A percentile compares a stretch with the other conserved stretches of the same genome.
These are phyloP conservation scores for Pseudopipra pipra DNA, from an alignment of 2,113 vertebrate species.

Conservation along the genomic window DNA sequence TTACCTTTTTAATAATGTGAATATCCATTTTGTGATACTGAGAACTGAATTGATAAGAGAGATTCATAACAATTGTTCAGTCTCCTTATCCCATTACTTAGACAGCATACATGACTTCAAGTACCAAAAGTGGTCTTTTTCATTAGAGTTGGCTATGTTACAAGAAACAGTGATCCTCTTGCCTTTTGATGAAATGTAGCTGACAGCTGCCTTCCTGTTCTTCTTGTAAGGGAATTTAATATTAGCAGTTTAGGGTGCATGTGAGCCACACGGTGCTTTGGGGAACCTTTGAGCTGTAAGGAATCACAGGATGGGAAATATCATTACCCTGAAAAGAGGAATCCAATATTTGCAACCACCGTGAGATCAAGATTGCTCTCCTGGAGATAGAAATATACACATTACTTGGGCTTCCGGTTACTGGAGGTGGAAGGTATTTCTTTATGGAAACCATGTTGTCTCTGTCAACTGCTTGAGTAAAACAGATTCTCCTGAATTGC, in stretches of 20 bases:
- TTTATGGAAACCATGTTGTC: not conserved
- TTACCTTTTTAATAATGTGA: not conserved
- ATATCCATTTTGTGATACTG: not conserved
- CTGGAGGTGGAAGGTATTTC: not conserved
- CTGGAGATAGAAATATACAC: not conserved
- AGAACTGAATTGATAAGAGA: not conserved
- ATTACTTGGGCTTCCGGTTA: not conserved
- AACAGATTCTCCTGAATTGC: not conserved
- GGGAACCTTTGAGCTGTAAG: not conserved
- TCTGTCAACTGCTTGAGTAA: not conserved
- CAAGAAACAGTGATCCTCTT: not conserved
- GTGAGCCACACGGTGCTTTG: not conserved
- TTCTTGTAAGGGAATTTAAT: not conserved
- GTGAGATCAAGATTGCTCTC: not conserved
- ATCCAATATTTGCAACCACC: not conserved
- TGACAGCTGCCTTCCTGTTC: not conserved
- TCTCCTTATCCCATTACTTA: not conserved
- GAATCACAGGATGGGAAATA: not conserved
- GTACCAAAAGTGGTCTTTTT: not conserved
- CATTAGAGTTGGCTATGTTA: not conserved
- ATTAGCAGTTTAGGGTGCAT: not conserved
- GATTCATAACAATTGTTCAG: not conserved
- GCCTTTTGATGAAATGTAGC: not conserved
- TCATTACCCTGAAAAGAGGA: not conserved
- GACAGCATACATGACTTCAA: not conserved